A percentile compares a stretch with the other conserved stretches of the same genome.
These are phyloP conservation scores for Lamellibrachia columna DNA, from an alignment of 2,888 invertebrate genomes.

Conservation along the genomic window DNA sequence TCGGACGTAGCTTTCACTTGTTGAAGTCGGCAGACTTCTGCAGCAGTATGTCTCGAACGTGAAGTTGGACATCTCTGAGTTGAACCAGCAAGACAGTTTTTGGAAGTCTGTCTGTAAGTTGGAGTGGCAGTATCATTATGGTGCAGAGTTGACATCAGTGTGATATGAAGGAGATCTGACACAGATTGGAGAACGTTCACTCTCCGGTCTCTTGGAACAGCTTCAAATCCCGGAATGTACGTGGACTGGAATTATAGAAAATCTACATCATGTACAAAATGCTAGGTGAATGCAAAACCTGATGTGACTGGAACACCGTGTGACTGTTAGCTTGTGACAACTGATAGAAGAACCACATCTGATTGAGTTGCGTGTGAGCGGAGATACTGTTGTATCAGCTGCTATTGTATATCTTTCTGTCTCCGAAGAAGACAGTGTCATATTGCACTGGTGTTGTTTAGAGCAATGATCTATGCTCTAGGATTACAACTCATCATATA, in stretches of 20 bases:
- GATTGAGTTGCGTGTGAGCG: not conserved
- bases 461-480: not conserved
- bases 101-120: not conserved
- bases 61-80: not conserved
- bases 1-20: not conserved
- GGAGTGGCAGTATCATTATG: not conserved
- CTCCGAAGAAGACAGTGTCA: not conserved
- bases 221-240: not conserved
- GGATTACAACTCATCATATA: not conserved
- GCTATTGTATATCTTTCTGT: not conserved
- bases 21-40: not conserved
- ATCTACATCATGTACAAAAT: not conserved
- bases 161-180: not conserved
- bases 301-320: not conserved
- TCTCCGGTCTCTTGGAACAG: not conserved
- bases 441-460: not conserved
- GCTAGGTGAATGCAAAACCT: not conserved
- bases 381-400: not conserved
- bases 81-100: not conserved
- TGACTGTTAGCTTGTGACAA: not conserved
- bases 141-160: not conserved
- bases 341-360: not conserved
- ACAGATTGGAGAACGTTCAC: not conserved
- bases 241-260: not conserved
- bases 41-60: not conserved